A percentile compares a stretch with the other conserved stretches of the same genome.
phyloP scores from a whole-genome alignment of 2,797 vertebrate genomes.

The Scyliorhinus canicula region DNA sequence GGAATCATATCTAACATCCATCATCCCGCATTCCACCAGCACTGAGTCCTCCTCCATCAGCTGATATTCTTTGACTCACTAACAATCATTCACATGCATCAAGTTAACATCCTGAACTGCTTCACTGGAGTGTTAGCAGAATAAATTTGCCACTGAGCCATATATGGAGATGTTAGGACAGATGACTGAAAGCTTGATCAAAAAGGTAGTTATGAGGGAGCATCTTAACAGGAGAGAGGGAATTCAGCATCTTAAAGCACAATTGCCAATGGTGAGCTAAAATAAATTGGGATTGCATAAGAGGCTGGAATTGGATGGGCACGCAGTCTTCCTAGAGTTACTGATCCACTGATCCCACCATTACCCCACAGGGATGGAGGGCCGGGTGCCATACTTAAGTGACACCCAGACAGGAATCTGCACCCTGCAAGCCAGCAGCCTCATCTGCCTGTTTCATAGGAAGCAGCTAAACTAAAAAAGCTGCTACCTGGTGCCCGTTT shows the following conservation, averaged over 20 bases:
- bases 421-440: no score
- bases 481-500: no score
- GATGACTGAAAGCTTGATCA: not conserved
- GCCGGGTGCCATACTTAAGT: no score
- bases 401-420: no score
- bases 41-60: not conserved
- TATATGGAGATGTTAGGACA: not conserved
- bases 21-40: not conserved
- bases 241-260: not conserved
- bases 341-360: no score
- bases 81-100: not conserved
- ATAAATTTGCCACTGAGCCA: not conserved
- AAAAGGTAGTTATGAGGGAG: not conserved
- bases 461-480: no score
- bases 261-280: not conserved
- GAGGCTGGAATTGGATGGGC: not conserved
- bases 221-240: not conserved
- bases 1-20: no score
- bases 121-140: not conserved
- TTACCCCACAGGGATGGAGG: no score
- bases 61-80: not conserved
- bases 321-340: no score
- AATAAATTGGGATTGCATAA: not conserved
- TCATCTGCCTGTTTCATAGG: no score
- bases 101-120: not conserved